Conservation (phyloP, 2,888 invertebrate species). For the Adineta ricciae region DNA sequence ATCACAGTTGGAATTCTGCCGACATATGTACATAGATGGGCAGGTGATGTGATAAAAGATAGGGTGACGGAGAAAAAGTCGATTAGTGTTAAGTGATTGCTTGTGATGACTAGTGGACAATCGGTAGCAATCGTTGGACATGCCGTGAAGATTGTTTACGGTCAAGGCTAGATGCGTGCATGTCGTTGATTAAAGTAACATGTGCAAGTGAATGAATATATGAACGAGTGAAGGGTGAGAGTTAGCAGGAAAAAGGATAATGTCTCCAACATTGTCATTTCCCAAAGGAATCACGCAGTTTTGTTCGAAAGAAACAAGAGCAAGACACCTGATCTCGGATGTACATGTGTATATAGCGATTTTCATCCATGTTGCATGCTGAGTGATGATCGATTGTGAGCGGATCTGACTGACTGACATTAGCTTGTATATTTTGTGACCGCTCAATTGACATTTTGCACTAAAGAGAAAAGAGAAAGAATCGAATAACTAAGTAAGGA, state of each 20-base stretch:
- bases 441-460: constrained; percentile 11
- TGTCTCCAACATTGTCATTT: not conserved
- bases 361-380: not conserved
- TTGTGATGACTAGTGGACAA: not conserved
- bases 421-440: constrained; percentile 9
- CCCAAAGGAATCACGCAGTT: not conserved
- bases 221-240: not conserved
- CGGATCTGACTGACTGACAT: not conserved
- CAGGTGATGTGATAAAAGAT: constrained; percentile 1
- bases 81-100: not conserved
- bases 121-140: not conserved
- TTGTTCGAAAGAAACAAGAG: not conserved
- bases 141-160: not conserved
- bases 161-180: not conserved
- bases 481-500: constrained; percentile 1
- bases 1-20: not conserved
- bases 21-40: not conserved
- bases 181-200: not conserved
- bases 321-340: not conserved
- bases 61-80: not conserved
- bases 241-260: not conserved
- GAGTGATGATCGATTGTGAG: not conserved
- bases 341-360: not conserved
- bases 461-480: not conserved
- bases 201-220: not conserved